These are phyloP conservation scores for Lottia gigantea DNA, from an alignment of 2,888 invertebrate genomes.

Conservation along the genomic window DNA sequence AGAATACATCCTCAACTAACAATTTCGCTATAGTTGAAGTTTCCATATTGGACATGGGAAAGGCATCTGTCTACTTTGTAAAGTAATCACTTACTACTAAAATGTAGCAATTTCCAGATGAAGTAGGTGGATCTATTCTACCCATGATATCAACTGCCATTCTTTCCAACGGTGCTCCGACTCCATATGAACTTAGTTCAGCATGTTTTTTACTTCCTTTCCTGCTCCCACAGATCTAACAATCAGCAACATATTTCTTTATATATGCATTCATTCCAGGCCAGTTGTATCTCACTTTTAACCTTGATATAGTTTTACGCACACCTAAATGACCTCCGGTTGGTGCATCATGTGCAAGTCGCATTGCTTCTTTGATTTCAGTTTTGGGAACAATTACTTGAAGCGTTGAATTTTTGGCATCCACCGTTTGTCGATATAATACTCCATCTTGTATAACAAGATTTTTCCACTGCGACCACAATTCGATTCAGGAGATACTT, in stretches of 20 bases:
- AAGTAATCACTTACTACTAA: constrained; percentile 32
- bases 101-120: constrained; percentile 27
- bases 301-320: background rate
- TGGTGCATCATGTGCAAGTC: background rate
- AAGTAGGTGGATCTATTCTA: constrained; percentile 23
- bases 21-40: background rate
- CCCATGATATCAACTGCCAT: constrained; percentile 28
- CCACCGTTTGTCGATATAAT: background rate
- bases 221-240: background rate
- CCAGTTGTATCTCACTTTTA: constrained; percentile 15
- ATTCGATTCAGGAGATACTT: background rate
- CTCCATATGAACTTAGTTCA: background rate
- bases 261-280: constrained; percentile 10
- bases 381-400: background rate
- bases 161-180: constrained; percentile 28
- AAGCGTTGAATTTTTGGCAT: background rate
- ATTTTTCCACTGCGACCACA: background rate
- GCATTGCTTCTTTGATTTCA: background rate
- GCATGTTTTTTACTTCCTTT: background rate
- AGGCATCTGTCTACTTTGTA: constrained; percentile 26
- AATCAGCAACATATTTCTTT: background rate
- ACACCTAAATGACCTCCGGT: background rate
- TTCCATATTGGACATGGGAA: constrained; percentile 28
- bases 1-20: too few relatives aligned
- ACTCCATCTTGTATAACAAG: background rate